Conservation (phyloP, 1,140 invertebrate species). For the Drosophila subpulchrella region DNA sequence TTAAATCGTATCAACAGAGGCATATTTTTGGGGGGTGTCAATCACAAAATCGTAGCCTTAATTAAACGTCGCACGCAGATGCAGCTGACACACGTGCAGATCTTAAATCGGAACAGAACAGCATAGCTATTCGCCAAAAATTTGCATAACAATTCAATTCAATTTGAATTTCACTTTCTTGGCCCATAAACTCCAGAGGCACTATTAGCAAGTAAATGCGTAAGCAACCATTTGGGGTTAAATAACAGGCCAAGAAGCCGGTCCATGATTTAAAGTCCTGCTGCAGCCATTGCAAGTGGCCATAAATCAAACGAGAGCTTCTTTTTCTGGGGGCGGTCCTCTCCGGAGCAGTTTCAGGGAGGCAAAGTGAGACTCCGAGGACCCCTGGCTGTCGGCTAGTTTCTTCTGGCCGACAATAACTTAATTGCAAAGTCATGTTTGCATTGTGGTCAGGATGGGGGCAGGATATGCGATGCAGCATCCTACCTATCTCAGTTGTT, state of each 20-base stretch:
- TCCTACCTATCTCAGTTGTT: constrained; percentile 63
- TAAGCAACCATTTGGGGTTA: constrained; percentile 60
- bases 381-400: constrained; percentile 22
- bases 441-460: constrained; percentile 60
- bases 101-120: constrained; percentile 3
- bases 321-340: constrained; percentile 33
- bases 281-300: constrained; percentile 51
- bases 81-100: neutral
- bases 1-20: constrained; percentile 52
- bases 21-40: constrained; percentile 30
- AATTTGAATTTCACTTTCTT: constrained; percentile 62
- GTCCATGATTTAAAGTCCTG: constrained; percentile 65
- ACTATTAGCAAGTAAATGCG: constrained; percentile 56
- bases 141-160: constrained; percentile 69
- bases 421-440: constrained; percentile 83
- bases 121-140: constrained; percentile 11
- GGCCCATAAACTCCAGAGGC: constrained; percentile 33
- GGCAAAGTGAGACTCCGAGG: constrained; percentile 16
- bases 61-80: constrained; percentile 61
- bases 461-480: constrained; percentile 38
- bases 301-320: constrained; percentile 67
- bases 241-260: constrained; percentile 44
- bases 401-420: constrained; percentile 70
- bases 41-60: constrained; percentile 31
- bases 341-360: constrained; percentile 2